Conservation (phyloP, 2,797 vertebrate species). For the Esox lucius region DNA sequence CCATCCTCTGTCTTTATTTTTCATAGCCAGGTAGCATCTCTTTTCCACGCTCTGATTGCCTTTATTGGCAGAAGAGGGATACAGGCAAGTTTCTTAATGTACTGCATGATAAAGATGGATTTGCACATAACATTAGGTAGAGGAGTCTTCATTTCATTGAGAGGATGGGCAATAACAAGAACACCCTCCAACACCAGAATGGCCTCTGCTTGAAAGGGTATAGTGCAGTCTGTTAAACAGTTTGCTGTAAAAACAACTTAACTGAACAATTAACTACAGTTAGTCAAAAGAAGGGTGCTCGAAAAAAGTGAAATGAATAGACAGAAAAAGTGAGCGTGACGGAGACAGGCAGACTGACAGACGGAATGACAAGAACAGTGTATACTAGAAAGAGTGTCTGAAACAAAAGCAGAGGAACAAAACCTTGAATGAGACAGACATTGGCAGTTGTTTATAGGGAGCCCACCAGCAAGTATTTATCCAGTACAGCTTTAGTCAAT, state of each 20-base stretch:
- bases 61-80: slow-evolving; percentile 64
- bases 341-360: slow-evolving; percentile 3
- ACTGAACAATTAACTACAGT: not conserved
- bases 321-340: slow-evolving; percentile 2
- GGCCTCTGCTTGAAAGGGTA: not conserved
- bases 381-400: not conserved
- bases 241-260: not conserved
- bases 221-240: not conserved
- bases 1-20: slow-evolving; percentile 21
- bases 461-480: slow-evolving; percentile 21
- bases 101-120: slow-evolving; percentile 67
- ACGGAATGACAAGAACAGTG: slow-evolving; percentile 9
- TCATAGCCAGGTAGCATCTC: slow-evolving; percentile 23
- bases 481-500: not conserved
- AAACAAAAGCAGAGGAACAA: slow-evolving; percentile 15
- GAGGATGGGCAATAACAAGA: slow-evolving; percentile 18
- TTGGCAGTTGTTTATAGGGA: slow-evolving; percentile 30
- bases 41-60: slow-evolving; percentile 63
- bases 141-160: slow-evolving; percentile 59
- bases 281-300: slow-evolving; percentile 1
- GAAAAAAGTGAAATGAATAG: not conserved
- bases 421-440: slow-evolving; percentile 21
- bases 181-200: not conserved
- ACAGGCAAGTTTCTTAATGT: slow-evolving; percentile 48
- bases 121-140: slow-evolving; percentile 52